Evolutionary conservation across 2,113 vertebrate species (phyloP), one percentile per base, ranked within the genome.

Genomic region (Gasterosteus nipponicus): DNA sequence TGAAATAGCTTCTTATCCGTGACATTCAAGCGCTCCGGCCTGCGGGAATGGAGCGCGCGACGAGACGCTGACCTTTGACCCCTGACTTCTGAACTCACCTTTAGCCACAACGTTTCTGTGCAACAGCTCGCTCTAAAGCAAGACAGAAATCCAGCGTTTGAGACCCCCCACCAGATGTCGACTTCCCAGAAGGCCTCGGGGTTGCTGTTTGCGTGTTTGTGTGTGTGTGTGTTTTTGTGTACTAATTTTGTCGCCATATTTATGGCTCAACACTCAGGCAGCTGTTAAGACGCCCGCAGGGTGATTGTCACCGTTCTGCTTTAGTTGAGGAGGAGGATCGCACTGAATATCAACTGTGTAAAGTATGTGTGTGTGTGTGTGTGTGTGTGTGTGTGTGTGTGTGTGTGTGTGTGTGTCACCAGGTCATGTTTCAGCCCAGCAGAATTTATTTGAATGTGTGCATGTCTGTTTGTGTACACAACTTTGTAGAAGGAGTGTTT

Each of bases 241-340:
- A 6, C 29, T 69, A 5, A 39, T 71, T 59, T 82, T 85, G 77
- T 81, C 58, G 15, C 69, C 66, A 56, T 75, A 91, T 89, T 88
- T 89, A 86, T 82, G 83, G 75, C 47, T 69, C 35, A 46, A 66
- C 77, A 86, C 73, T 76, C 51, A 60, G 79, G 73, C 82, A 89
- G 87, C 84, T 88, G 82, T 75, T 91, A 62, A 78, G 82, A 83
- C 58, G 81, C 73, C 82, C 78, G 69, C 79, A 59, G 78, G 82
- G 22, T 69, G 80, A 80, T 69, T 70, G 71, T 88, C 78, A 84
- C 81, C 84, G 49, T 78, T 68, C 80, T 81, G 58, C 77, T 80
- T 47, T 8, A 49, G 61, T 33, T 63, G 69, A 77, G 44, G 72
- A 68, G 44, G 46, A 41, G 54, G 29, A 62, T 49, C 60, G 44